These are phyloP conservation scores for Oligia strigilis DNA, from an alignment of 2,888 invertebrate genomes.

Conservation along the genomic window DNA sequence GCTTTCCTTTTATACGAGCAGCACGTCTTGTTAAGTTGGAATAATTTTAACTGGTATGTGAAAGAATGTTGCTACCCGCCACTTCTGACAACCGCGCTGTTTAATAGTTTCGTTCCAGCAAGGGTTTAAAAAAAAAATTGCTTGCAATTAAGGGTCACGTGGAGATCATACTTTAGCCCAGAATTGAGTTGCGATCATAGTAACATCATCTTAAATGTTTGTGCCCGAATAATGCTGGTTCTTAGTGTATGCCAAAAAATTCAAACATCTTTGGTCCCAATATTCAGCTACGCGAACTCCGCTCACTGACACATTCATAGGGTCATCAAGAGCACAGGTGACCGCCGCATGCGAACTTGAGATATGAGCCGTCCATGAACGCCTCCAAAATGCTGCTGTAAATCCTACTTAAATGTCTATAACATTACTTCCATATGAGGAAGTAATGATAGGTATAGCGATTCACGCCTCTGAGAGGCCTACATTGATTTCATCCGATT, in stretches of 20 bases:
- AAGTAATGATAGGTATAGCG: not conserved
- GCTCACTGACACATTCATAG: no score
- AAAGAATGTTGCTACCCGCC: conserved; percentile 21
- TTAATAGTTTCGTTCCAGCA: not conserved
- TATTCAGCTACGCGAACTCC: no score
- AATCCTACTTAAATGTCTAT: not conserved
- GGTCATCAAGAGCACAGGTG: no score
- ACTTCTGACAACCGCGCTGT: not conserved
- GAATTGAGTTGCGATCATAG: not conserved
- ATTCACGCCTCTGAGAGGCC: not conserved
- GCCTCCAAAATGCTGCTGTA: not conserved
- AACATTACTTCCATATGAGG: not conserved
- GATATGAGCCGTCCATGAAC: no score
- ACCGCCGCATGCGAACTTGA: no score
- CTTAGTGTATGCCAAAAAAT: not conserved
- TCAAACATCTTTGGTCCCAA: not conserved
- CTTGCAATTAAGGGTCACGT: not conserved
- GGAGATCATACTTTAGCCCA: not conserved
- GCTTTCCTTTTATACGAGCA: conserved; percentile 56
- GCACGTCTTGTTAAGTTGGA: conserved; percentile 41
- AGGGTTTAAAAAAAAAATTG: not conserved
- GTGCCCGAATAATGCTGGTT: not conserved
- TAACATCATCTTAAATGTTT: not conserved
- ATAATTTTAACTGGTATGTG: conserved; percentile 28
- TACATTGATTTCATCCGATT: not conserved